phyloP scores from a whole-genome alignment of 2,888 invertebrate genomes.

The Volucella inflata region DNA sequence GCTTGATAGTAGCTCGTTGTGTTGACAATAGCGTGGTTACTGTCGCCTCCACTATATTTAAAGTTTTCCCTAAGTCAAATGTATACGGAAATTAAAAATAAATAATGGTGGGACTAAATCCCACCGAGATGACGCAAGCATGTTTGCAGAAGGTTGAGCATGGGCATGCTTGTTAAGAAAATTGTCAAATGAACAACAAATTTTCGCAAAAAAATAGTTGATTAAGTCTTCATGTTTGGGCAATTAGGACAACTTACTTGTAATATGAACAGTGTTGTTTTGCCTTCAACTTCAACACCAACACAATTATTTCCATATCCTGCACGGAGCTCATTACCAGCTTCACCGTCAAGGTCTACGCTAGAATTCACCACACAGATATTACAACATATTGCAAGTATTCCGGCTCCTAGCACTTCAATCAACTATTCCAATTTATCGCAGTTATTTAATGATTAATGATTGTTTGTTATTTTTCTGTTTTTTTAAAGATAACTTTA shows the following conservation, averaged over 20 bases:
- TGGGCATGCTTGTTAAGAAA: constrained; percentile 7
- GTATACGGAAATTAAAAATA: not conserved
- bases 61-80: too few relatives aligned
- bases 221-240: not conserved
- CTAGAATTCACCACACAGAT: not conserved
- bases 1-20: too few relatives aligned
- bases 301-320: constrained; percentile 5
- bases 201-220: constrained; percentile 1
- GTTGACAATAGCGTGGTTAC: too few relatives aligned
- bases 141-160: not conserved
- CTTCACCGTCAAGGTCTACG: constrained; percentile 2
- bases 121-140: constrained; percentile 6
- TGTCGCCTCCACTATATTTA: too few relatives aligned
- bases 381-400: not conserved
- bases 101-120: not conserved
- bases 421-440: too few relatives aligned
- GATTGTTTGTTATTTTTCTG: too few relatives aligned
- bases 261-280: constrained; percentile 2
- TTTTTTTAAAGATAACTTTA: too few relatives aligned
- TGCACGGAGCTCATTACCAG: not conserved
- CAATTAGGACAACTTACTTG: not conserved
- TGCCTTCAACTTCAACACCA: not conserved
- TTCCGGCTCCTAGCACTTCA: not conserved
- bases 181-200: constrained; percentile 4
- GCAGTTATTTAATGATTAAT: too few relatives aligned